Conservation (phyloP, 2,113 vertebrate genomes). For the Telmatochromis sp. region DNA sequence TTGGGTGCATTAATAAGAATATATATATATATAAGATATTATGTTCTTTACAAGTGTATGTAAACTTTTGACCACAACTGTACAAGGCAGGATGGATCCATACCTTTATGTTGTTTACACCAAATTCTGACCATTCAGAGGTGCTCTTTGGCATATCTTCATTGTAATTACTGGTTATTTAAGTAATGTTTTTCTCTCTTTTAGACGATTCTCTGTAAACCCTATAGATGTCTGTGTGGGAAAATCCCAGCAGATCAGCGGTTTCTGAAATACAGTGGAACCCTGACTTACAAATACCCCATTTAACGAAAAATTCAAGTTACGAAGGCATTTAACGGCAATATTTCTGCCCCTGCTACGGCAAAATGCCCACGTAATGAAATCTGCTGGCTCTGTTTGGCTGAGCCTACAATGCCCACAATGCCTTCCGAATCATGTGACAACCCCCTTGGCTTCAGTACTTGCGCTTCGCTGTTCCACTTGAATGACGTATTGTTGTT, state of each 20-base stretch:
- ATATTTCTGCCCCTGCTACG: not conserved
- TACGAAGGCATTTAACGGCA: not conserved
- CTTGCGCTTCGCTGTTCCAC: accelerated
- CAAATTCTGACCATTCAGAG: not conserved
- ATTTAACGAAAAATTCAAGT: not conserved
- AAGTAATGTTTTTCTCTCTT: not conserved
- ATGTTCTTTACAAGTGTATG: not conserved
- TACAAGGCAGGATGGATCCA: not conserved
- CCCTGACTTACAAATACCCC: not conserved
- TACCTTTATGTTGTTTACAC: not conserved
- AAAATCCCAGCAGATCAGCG: not conserved
- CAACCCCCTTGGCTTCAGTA: not conserved
- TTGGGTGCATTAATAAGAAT: not conserved
- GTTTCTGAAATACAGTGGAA: not conserved
- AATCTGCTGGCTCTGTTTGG: not conserved
- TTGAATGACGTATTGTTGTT: not conserved
- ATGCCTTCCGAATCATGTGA: not conserved
- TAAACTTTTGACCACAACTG: not conserved
- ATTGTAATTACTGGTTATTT: not conserved
- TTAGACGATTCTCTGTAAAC: not conserved
- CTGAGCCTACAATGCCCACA: not conserved
- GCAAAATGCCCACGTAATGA: not conserved
- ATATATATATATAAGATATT: not conserved
- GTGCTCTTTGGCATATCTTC: not conserved
- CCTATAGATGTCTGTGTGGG: not conserved